phyloP scores from a whole-genome alignment of 1,140 invertebrate species.

The Bombus picipes region DNA sequence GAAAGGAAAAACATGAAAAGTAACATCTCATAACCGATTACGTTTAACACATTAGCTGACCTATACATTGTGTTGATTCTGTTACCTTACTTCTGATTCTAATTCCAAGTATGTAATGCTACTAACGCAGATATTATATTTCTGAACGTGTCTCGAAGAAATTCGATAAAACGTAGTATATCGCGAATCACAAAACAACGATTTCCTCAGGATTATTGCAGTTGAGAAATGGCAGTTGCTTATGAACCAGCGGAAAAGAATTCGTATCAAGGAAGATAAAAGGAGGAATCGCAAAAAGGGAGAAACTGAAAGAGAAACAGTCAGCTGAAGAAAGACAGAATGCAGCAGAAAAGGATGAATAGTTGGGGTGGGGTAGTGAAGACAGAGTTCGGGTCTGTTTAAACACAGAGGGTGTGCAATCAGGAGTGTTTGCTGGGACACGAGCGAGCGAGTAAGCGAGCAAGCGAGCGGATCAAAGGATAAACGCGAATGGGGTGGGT shows the following conservation, averaged over 20 bases:
- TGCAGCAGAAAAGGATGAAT: slow-evolving; percentile 38
- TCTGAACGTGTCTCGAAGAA: too few species aligned
- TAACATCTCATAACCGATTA: background rate
- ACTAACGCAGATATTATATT: too few species aligned
- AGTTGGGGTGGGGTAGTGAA: slow-evolving; percentile 13
- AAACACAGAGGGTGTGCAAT: slow-evolving; percentile 82
- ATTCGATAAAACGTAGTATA: too few species aligned
- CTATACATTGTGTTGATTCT: too few species aligned
- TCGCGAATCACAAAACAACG: background rate
- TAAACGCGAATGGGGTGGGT: slow-evolving; percentile 74
- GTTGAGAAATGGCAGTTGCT: background rate
- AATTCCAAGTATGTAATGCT: too few species aligned
- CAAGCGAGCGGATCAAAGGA: slow-evolving; percentile 80
- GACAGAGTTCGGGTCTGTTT: slow-evolving; percentile 78
- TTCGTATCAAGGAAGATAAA: background rate
- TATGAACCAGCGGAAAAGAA: slow-evolving; percentile 6
- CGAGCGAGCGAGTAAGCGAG: slow-evolving; percentile 68
- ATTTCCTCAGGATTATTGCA: too few species aligned
- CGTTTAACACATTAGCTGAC: too few species aligned
- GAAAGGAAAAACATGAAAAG: background rate
- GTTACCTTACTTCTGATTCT: too few species aligned
- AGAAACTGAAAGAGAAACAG: background rate
- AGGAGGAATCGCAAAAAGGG: slow-evolving; percentile 38
- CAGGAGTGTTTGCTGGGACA: slow-evolving; percentile 81
- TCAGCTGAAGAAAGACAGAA: slow-evolving; percentile 27